Conservation (phyloP, 2,113 vertebrate genomes). For the Corythoichthys intestinalis region DNA sequence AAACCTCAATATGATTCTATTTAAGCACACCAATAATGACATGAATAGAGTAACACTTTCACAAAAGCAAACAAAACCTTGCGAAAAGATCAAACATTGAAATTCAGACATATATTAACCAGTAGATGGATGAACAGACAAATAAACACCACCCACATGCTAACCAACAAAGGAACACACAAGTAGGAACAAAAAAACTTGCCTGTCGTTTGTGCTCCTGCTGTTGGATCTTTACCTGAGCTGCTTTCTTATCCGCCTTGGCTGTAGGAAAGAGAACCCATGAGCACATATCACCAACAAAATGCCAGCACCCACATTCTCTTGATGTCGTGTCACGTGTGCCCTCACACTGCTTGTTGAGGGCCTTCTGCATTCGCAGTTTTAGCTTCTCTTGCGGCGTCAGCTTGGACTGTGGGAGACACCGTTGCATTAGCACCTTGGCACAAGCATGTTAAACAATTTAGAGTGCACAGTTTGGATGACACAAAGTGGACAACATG, state of each 20-base stretch:
- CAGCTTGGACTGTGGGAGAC: slow-evolving; percentile 83
- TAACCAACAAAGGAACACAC: not conserved
- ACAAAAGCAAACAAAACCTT: too few species aligned
- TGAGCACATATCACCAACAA: not conserved
- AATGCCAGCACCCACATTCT: not conserved
- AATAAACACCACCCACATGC: not conserved
- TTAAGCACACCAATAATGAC: too few species aligned
- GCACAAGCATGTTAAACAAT: slow-evolving; percentile 12
- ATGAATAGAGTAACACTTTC: too few species aligned
- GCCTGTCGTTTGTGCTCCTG: slow-evolving; percentile 90
- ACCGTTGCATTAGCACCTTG: slow-evolving; percentile 52
- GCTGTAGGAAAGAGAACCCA: slow-evolving; percentile 58
- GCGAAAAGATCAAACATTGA: too few species aligned
- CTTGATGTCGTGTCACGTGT: not conserved
- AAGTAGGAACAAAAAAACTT: slow-evolving; percentile 5
- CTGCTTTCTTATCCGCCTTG: slow-evolving; percentile 92
- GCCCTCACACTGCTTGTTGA: slow-evolving; percentile 88
- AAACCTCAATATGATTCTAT: too few species aligned
- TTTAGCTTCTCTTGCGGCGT: slow-evolving; percentile 90
- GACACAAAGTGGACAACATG: slow-evolving; percentile 11
- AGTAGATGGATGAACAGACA: not conserved
- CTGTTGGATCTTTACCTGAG: slow-evolving; percentile 88
- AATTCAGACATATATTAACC: too few species aligned
- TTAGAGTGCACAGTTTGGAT: slow-evolving; percentile 13
- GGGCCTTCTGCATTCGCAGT: slow-evolving; percentile 88